These are phyloP conservation scores for Pyralis farinalis DNA, from an alignment of 2,888 invertebrate genomes.

Conservation along the genomic window DNA sequence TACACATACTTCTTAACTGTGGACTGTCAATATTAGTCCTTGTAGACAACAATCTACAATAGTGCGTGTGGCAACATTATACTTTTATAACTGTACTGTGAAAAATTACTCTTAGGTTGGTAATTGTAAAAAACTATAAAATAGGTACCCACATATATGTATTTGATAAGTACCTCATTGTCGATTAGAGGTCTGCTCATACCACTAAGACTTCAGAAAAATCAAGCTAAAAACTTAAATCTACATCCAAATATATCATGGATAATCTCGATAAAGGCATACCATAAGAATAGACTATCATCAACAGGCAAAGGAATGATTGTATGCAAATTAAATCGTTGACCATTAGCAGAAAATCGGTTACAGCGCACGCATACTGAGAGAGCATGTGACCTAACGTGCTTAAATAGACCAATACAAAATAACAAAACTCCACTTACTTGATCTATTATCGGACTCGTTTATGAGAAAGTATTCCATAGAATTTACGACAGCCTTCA, in stretches of 20 bases:
- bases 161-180: conserved; percentile 46
- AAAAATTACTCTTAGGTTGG: too few species aligned
- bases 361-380: conserved; percentile 42
- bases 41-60: conserved; percentile 15
- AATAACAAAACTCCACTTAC: conserved; percentile 53
- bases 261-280: conserved; percentile 29
- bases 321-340: conserved; percentile 71
- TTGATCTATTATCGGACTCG: conserved; percentile 48
- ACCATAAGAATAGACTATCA: conserved; percentile 35
- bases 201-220: conserved; percentile 40
- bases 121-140: too few species aligned
- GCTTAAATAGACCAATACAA: conserved; percentile 31
- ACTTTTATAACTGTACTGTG: too few species aligned
- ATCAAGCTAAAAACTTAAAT: conserved; percentile 14
- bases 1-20: conserved; percentile 74
- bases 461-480: conserved; percentile 59
- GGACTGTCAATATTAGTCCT: conserved; percentile 60
- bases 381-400: conserved; percentile 44
- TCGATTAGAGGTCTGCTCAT: conserved; percentile 55
- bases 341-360: conserved; percentile 55
- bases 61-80: conserved; percentile 6
- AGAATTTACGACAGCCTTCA: conserved; percentile 48
- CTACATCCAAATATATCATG: conserved; percentile 14
- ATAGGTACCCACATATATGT: conserved; percentile 9
- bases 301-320: conserved; percentile 48